Evolutionary conservation across 2,113 vertebrate species (phyloP).

Genomic region (Alethe diademata): DNA sequence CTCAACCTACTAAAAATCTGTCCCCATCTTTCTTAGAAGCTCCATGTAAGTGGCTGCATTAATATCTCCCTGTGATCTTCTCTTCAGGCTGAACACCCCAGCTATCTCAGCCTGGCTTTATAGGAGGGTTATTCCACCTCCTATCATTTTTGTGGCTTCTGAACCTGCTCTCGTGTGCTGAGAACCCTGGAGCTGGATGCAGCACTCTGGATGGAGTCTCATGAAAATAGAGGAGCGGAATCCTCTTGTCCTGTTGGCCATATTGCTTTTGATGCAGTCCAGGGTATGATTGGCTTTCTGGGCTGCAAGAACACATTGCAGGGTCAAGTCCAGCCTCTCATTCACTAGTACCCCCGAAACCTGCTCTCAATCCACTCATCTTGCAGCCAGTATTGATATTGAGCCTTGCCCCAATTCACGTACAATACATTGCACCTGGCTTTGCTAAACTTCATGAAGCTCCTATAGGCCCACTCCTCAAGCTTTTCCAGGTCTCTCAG

Average conservation of each 20-base stretch:
- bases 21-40: not conserved
- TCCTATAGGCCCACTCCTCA: not conserved
- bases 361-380: not conserved
- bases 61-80: not conserved
- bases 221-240: not conserved
- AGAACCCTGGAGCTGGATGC: not conserved
- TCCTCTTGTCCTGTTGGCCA: accelerated
- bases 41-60: not conserved
- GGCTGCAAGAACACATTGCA: not conserved
- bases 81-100: not conserved
- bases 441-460: not conserved
- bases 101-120: not conserved
- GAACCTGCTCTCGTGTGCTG: not conserved
- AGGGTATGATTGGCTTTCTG: not conserved
- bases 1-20: not conserved
- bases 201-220: not conserved
- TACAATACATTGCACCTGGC: not conserved
- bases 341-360: not conserved
- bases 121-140: not conserved
- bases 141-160: not conserved
- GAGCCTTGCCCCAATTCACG: accelerated
- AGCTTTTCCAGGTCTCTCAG: not conserved
- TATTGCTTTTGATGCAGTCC: accelerated
- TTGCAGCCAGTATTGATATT: accelerated
- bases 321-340: not conserved